phyloP scores from a whole-genome alignment of 2,113 vertebrate genomes.

The Condylura cristata region DNA sequence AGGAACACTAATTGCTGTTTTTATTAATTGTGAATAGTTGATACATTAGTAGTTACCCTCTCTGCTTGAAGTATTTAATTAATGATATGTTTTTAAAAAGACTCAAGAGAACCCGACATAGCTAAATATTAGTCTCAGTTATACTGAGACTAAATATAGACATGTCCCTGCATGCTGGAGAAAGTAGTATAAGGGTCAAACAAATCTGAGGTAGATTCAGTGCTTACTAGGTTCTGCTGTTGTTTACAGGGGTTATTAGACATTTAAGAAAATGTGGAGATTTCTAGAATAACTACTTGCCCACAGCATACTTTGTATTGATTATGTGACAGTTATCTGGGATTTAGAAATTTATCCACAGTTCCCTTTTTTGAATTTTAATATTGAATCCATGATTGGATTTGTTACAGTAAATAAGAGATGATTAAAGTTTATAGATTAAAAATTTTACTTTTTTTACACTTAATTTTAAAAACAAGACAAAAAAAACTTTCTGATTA shows the following conservation, averaged over 20 bases:
- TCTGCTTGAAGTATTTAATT: not conserved
- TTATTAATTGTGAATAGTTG: not conserved
- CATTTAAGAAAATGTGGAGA: not conserved
- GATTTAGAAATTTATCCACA: not conserved
- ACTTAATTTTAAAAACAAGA: constrained; percentile 34
- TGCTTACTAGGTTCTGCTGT: not conserved
- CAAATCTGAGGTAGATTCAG: constrained; percentile 40
- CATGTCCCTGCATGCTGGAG: constrained; percentile 19
- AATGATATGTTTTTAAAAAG: not conserved
- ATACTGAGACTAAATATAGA: not conserved
- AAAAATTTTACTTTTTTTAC: not conserved
- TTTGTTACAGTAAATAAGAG: not conserved
- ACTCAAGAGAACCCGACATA: not conserved
- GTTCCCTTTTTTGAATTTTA: constrained; percentile 26
- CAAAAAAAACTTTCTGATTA: constrained; percentile 40
- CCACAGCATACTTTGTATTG: not conserved
- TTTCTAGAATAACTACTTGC: not conserved
- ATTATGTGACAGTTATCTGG: not conserved
- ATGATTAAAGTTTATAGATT: not conserved
- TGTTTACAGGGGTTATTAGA: not conserved
- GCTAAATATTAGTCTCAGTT: constrained; percentile 45
- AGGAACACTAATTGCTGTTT: not conserved
- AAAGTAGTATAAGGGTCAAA: constrained; percentile 15
- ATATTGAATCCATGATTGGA: not conserved
- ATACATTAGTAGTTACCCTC: not conserved